Percentiles rank a stretch among this genome's conserved stretches.
phyloP scores from a whole-genome alignment of 2,797 vertebrate genomes.

The Phaenicophaeus curvirostris region DNA sequence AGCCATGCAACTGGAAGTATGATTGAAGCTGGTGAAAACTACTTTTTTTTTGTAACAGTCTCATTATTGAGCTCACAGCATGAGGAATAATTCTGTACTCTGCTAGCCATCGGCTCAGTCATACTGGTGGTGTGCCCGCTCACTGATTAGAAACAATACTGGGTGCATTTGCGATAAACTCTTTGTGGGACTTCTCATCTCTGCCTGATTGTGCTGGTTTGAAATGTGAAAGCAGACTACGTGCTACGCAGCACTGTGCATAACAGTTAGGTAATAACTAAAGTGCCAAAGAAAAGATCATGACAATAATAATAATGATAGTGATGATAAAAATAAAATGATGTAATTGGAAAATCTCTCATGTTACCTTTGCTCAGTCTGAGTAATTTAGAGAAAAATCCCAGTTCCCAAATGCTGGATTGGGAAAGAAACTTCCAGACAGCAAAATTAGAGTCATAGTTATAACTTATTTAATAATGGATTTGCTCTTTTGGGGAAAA shows the following conservation, averaged over 20 bases:
- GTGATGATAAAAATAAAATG: slow-evolving; percentile 38
- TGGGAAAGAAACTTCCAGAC: not conserved
- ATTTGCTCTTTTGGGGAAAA: not conserved
- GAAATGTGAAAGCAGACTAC: slow-evolving; percentile 52
- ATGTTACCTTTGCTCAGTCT: not conserved
- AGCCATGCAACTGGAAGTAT: not conserved
- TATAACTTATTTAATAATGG: not conserved
- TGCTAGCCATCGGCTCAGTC: not conserved
- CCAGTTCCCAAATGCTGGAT: not conserved
- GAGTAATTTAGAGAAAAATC: slow-evolving; percentile 28
- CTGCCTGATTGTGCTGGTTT: slow-evolving; percentile 47
- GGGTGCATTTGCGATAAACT: slow-evolving; percentile 66
- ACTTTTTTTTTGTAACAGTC: not conserved
- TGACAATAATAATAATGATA: not conserved
- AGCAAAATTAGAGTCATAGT: not conserved
- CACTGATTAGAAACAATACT: slow-evolving; percentile 53
- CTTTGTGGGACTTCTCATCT: slow-evolving; percentile 69
- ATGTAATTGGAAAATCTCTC: slow-evolving; percentile 55
- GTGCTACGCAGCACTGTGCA: slow-evolving; percentile 37
- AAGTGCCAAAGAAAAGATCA: slow-evolving; percentile 1
- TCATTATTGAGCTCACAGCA: not conserved
- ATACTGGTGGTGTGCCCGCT: slow-evolving; percentile 25
- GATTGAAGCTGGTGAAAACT: not conserved
- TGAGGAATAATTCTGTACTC: not conserved
- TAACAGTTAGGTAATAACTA: slow-evolving; percentile 36